Evolutionary conservation across 2,113 vertebrate species (phyloP).

Genomic region (Pantherophis guttatus): DNA sequence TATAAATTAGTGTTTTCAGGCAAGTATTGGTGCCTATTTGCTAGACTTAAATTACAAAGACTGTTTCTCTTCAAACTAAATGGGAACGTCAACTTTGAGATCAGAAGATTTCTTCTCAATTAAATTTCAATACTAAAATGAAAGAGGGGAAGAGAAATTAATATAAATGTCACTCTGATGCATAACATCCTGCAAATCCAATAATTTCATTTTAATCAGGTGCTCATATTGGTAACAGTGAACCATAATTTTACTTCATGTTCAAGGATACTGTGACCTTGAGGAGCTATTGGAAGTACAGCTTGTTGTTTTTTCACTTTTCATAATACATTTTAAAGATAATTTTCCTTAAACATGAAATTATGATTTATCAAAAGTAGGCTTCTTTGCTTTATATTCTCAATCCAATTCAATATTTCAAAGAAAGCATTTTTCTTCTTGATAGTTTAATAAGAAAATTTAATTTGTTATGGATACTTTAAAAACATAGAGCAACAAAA

Average conservation of each 20-base stretch:
- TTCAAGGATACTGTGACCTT: conserved; percentile 49
- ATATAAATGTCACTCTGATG: conserved; percentile 47
- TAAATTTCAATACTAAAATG: conserved; percentile 43
- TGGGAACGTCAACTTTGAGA: conserved; percentile 20
- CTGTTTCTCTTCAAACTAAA: conserved; percentile 47
- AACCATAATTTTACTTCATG: conserved; percentile 41
- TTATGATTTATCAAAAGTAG: not conserved
- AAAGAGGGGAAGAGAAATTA: conserved; percentile 46
- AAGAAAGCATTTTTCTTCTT: conserved; percentile 41
- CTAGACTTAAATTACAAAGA: conserved; percentile 6
- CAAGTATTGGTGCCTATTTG: not conserved
- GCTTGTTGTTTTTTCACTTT: conserved; percentile 28
- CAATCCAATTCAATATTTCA: conserved; percentile 42
- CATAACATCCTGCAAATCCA: conserved; percentile 47
- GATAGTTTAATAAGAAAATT: conserved; percentile 48
- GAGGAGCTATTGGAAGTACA: not conserved
- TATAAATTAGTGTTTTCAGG: not conserved
- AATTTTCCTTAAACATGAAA: conserved; percentile 28
- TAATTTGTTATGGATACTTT: conserved; percentile 56
- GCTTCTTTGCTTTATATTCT: conserved; percentile 39
- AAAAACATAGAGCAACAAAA: conserved; percentile 30
- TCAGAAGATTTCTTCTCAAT: conserved; percentile 50
- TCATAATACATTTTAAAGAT: conserved; percentile 21
- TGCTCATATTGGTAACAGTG: conserved; percentile 51
- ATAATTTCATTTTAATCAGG: conserved; percentile 62